Base-by-base conservation (phyloP, 2,113 vertebrate species). In the Pelvicachromis taeniatus region DNA sequence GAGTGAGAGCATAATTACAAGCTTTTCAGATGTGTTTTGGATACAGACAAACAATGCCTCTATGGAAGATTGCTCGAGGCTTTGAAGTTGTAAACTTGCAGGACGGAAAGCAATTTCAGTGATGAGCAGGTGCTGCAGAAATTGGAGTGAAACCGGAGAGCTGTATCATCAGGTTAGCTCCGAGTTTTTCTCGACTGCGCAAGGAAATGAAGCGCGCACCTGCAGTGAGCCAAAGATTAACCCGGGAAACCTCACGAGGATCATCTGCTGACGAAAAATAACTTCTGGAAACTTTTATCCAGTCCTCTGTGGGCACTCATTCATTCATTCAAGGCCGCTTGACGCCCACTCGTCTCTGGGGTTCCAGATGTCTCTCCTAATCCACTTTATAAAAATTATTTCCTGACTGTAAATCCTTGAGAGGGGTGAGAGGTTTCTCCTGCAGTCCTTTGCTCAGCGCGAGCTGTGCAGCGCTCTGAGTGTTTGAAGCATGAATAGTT, bases 61-160 rank as follows among this genome's bases (percentile, higher is more conserved):
- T 56, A 6, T 68, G 52, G 84, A 86, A 48, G 80, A 84, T 23
- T n/a, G 61, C 48, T 79, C 75, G 9, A 3, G 3, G 9, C 85
- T 91, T 94, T 94, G 90, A 93, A 91, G 88, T 56, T 3, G 17
- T 38, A 84, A 88, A 75, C 85, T 87, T 12, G 40, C 65, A 80
- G 61, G 68, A 84, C 45, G 68, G 78, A 87, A 35, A 80, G 75
- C 80, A 84, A 79, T 84, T 78, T 81, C 82, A 78, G 54, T 77
- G 91, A 90, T 83, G 88, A 94, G 94, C 91, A 95, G 92, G 93
- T 95, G 92, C 86, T 48, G 61, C 86, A 68, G 85, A 68, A 68
- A 61, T 42, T 61, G 80, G 56, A 90, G 77, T 58, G 81, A 89
- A 93, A 87, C 78, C 10, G 77, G 86, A 89, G 88, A 84, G 58